phyloP scores from a whole-genome alignment of 2,888 invertebrate species.

The Colostygia pectinataria region DNA sequence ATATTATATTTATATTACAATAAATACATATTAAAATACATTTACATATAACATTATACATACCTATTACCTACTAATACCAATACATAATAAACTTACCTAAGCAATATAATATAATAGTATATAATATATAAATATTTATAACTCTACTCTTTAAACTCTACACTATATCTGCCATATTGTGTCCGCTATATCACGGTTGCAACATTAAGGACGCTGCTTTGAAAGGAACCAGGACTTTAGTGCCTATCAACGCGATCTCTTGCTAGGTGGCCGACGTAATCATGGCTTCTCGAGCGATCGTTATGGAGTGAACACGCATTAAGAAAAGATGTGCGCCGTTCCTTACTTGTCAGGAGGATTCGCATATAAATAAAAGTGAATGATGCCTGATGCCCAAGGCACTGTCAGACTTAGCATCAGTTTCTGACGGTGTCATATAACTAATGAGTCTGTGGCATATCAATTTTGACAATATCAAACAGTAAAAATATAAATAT shows the following conservation, averaged over 20 bases:
- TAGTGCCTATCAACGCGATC: conserved; percentile 15
- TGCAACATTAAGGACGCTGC: not conserved
- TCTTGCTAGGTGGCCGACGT: conserved; percentile 23
- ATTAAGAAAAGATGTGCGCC: conserved; percentile 58
- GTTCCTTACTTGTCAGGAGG: conserved; percentile 68
- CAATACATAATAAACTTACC: too few relatives aligned
- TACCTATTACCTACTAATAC: too few relatives aligned
- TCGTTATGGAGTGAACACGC: conserved; percentile 45
- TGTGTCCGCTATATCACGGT: not conserved
- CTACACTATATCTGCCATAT: too few relatives aligned
- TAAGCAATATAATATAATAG: too few relatives aligned
- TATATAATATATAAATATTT: too few relatives aligned
- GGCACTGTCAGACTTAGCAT: conserved; percentile 57
- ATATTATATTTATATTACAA: too few relatives aligned
- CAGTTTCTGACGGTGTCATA: not conserved
- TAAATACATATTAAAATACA: too few relatives aligned
- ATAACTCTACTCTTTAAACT: too few relatives aligned
- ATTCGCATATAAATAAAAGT: conserved; percentile 77
- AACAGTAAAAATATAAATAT: too few relatives aligned
- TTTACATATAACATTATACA: too few relatives aligned
- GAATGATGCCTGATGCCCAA: conserved; percentile 72
- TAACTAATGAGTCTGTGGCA: too few relatives aligned
- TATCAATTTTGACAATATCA: too few relatives aligned
- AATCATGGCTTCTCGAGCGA: conserved; percentile 26
- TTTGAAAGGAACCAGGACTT: not conserved